Conservation (phyloP, 1,140 invertebrate genomes). For the Brachionus calyciflorus region DNA sequence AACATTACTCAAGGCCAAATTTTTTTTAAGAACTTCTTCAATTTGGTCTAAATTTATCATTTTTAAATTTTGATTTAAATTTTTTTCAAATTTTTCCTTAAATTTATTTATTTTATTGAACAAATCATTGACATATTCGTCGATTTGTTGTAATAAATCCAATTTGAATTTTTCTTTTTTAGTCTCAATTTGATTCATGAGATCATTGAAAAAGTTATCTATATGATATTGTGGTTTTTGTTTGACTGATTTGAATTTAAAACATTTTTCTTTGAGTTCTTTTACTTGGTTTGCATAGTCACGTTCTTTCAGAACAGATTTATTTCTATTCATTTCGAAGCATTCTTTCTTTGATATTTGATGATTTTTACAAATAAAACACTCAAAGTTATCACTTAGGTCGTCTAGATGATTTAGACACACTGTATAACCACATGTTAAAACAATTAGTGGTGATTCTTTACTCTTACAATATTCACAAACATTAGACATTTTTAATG, state of each 20-base stretch:
- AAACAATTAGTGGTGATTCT: neutral
- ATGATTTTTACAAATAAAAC: slow-evolving; percentile 19
- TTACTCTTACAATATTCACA: slow-evolving; percentile 24
- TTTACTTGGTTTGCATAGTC: neutral
- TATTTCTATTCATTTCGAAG: slow-evolving; percentile 17
- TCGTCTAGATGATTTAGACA: neutral
- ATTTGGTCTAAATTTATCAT: neutral
- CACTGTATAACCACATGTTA: neutral
- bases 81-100: neutral
- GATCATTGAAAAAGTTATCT: neutral
- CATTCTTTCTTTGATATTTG: neutral
- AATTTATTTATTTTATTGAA: slow-evolving; percentile 1
- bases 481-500: no score
- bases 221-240: slow-evolving; percentile 13
- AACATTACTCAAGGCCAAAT: neutral
- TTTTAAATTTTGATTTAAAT: neutral
- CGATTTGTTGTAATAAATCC: neutral
- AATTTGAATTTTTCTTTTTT: neutral
- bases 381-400: neutral
- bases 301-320: neutral
- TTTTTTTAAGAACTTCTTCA: neutral
- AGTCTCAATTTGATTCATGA: neutral
- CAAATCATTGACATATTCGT: neutral
- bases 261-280: neutral
- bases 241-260: slow-evolving; percentile 14